Percentiles rank a stretch among this genome's conserved stretches.
Conservation (phyloP, 2,113 vertebrate species). For the Rhombomys opimus region DNA sequence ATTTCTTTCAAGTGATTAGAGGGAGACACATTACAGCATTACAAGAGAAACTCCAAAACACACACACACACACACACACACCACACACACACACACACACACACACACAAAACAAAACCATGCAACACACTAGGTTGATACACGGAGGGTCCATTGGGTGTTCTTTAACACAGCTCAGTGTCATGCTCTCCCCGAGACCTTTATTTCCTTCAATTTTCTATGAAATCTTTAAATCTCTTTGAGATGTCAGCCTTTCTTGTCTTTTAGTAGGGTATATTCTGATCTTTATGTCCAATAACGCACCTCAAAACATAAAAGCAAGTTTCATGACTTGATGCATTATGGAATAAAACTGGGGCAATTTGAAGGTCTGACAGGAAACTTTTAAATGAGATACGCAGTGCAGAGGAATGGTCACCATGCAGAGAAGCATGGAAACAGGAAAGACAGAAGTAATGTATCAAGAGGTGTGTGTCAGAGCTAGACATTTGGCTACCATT, state of each 20-base stretch:
- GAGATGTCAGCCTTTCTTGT: conserved; percentile 30
- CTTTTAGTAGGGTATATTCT: conserved; percentile 41
- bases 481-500: background rate
- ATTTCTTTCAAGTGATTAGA: conserved; percentile 55
- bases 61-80: background rate
- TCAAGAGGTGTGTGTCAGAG: background rate
- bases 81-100: too few species aligned
- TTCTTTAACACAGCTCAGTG: conserved; percentile 4
- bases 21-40: background rate
- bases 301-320: conserved; percentile 61
- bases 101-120: background rate
- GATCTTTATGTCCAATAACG: conserved; percentile 8
- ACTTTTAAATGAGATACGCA: background rate
- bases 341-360: conserved; percentile 29
- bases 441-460: background rate
- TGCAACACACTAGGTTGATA: background rate
- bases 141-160: background rate
- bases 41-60: conserved; percentile 35
- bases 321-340: conserved; percentile 54
- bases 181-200: background rate
- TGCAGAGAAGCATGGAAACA: background rate
- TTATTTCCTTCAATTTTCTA: background rate
- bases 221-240: background rate
- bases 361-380: background rate
- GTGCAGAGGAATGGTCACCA: background rate